Conservation (phyloP, 1,140 invertebrate genomes). For the Pseudomyrmex dendroicus region DNA sequence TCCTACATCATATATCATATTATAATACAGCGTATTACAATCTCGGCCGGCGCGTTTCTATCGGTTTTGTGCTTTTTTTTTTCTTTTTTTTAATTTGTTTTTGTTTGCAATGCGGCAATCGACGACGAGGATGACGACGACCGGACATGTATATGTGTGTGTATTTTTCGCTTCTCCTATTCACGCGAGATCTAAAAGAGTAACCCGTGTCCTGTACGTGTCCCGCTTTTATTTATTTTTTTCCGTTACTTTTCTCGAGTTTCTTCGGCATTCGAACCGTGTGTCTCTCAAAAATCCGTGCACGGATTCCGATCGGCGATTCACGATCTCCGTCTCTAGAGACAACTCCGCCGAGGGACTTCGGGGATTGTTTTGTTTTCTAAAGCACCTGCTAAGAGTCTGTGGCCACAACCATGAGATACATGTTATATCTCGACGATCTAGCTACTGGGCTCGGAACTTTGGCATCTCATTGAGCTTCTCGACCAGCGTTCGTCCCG, state of each 20-base stretch:
- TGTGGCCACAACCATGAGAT: slow-evolving; percentile 35
- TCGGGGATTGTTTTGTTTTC: slow-evolving; percentile 34
- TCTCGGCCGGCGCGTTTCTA: slow-evolving; percentile 67
- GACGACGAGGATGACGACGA: slow-evolving; percentile 61
- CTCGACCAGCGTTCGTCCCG: slow-evolving; percentile 44
- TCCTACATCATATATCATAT: slow-evolving; percentile 80
- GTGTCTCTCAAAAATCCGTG: slow-evolving; percentile 59
- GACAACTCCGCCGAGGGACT: slow-evolving; percentile 57
- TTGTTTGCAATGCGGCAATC: slow-evolving; percentile 59
- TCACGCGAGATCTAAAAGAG: slow-evolving; percentile 45
- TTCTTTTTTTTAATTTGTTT: not conserved
- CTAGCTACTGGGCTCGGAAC: slow-evolving; percentile 55
- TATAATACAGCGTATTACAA: slow-evolving; percentile 72
- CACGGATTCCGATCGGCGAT: slow-evolving; percentile 45
- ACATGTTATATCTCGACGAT: slow-evolving; percentile 36
- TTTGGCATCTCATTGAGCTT: slow-evolving; percentile 60
- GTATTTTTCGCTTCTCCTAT: slow-evolving; percentile 50
- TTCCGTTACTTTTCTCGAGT: slow-evolving; percentile 33
- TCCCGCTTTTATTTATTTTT: not conserved
- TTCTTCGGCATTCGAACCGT: slow-evolving; percentile 25
- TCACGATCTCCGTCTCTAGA: slow-evolving; percentile 51
- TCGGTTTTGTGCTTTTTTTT: slow-evolving; percentile 54
- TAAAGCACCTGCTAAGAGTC: slow-evolving; percentile 50
- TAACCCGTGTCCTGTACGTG: slow-evolving; percentile 38
- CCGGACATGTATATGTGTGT: slow-evolving; percentile 51